Evolutionary conservation across 1,140 invertebrate species (phyloP), one percentile per base, ranked within the genome.

Genomic region (Leptinotarsa texana): DNA sequence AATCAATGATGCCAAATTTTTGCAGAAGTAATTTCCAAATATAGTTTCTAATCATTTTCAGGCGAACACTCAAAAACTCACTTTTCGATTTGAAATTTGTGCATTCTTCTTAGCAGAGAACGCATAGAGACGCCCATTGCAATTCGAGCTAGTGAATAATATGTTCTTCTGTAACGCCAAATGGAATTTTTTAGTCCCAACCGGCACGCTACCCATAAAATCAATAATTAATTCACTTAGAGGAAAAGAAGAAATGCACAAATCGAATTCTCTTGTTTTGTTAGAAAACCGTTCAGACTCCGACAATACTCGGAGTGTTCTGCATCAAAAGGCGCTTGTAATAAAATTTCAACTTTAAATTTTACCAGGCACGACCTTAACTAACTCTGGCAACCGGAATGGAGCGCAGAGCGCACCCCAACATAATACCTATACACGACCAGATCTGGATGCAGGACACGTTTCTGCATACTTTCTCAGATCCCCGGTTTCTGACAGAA

Each of bases 331-430:
- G 42, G 49, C 42, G 3, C 21, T 49, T 48, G n/a, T 69, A 69
- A 69, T 47, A 24, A 27, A 51, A 69, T 69, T 69, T 69, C 3
- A 69, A 69, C n/a, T 47, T 69, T 21, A 49, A 69, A 69, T 69
- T 69, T 48, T 17, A 47, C 17, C 68, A 48, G 4, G 51, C 51
- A n/a, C 51, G 51, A 57, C 51, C n/a, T 57, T 57, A 57, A 57
- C 51, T 57, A 17, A 57, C 51, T 57, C 51, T 57, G 15, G 15
- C 15, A 57, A 18, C 51, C 17, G n/a, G 17, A 57, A 18, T 57
- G 51, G 51, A 57, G n/a, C 17, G 51, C 51, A 17, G 51, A 57
- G n/a, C 17, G 51, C 51, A 17, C 51, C 51, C 51, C n/a, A 57
- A 57, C 51, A 57, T 57, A 57, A 57, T 57, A 15, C 51, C 51